A percentile compares a stretch with the other conserved stretches of the same genome.
These are phyloP conservation scores for Vanessa cardui DNA, from an alignment of 2,888 invertebrate species.

Conservation along the genomic window DNA sequence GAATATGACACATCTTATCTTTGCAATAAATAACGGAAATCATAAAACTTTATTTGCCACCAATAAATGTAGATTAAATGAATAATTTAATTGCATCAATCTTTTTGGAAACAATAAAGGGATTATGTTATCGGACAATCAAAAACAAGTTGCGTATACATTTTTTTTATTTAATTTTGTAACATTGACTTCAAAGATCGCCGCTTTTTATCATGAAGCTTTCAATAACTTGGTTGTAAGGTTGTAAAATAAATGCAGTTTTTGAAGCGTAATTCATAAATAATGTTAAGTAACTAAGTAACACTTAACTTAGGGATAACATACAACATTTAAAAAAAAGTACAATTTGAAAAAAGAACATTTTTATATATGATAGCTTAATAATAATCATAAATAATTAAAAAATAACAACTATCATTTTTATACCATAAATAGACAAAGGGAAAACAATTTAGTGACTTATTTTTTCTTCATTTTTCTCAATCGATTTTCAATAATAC, in stretches of 20 bases:
- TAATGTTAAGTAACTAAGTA: neutral
- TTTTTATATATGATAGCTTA: too few relatives aligned
- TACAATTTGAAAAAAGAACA: too few relatives aligned
- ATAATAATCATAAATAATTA: too few relatives aligned
- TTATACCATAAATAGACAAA: too few relatives aligned
- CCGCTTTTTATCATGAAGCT: neutral
- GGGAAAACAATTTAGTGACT: too few relatives aligned
- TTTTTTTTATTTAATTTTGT: constrained; percentile 8
- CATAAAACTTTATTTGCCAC: neutral
- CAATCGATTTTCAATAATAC: too few relatives aligned
- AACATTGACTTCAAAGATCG: neutral
- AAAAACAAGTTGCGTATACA: constrained; percentile 18
- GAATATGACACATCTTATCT: neutral
- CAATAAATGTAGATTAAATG: neutral
- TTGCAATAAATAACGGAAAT: neutral
- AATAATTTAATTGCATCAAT: constrained; percentile 16
- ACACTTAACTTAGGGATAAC: neutral
- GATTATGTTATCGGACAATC: constrained; percentile 24
- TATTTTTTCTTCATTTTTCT: too few relatives aligned
- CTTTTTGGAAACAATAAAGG: constrained; percentile 20
- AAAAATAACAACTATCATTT: too few relatives aligned
- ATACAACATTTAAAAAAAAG: neutral
- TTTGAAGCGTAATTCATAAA: neutral
- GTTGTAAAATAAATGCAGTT: neutral
- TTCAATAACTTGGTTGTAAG: neutral